Conservation (phyloP, 2,888 invertebrate species). For the Cyclophora punctaria region DNA sequence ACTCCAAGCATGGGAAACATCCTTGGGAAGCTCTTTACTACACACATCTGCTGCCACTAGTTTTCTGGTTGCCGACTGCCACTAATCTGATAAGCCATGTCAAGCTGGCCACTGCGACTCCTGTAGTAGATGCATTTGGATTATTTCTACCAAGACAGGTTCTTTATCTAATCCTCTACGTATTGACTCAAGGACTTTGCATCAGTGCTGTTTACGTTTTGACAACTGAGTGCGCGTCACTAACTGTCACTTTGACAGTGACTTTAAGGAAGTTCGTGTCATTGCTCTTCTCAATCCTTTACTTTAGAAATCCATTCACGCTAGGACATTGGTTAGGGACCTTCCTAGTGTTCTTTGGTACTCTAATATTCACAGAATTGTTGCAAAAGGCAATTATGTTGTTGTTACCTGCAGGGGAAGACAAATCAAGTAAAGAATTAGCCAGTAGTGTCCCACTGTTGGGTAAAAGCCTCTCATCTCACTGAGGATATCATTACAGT, state of each 20-base stretch:
- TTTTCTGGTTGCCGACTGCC: conserved; percentile 88
- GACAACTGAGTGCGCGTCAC: conserved; percentile 94
- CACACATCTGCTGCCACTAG: conserved; percentile 92
- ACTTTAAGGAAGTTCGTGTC: conserved; percentile 97
- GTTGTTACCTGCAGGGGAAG: conserved; percentile 41
- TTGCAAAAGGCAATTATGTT: conserved; percentile 65
- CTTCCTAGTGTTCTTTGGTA: conserved; percentile 91
- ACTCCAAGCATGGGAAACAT: conserved; percentile 90
- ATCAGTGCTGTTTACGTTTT: conserved; percentile 95
- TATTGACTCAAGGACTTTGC: conserved; percentile 92
- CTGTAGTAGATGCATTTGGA: conserved; percentile 76
- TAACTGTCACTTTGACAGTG: conserved; percentile 96
- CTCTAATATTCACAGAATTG: conserved; percentile 92
- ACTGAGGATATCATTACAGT: no score
- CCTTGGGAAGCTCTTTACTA: conserved; percentile 91
- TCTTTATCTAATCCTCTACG: conserved; percentile 85
- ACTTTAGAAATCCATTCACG: conserved; percentile 96
- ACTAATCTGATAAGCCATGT: conserved; percentile 86
- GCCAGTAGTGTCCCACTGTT: no score
- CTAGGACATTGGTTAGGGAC: conserved; percentile 94
- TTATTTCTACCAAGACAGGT: conserved; percentile 83
- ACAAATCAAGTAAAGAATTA: conserved; percentile 44
- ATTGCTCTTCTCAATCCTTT: conserved; percentile 94
- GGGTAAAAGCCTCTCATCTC: no score
- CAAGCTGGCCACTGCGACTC: conserved; percentile 80